Conservation (phyloP, 2,113 vertebrate species). For the Salvator merianae region DNA sequence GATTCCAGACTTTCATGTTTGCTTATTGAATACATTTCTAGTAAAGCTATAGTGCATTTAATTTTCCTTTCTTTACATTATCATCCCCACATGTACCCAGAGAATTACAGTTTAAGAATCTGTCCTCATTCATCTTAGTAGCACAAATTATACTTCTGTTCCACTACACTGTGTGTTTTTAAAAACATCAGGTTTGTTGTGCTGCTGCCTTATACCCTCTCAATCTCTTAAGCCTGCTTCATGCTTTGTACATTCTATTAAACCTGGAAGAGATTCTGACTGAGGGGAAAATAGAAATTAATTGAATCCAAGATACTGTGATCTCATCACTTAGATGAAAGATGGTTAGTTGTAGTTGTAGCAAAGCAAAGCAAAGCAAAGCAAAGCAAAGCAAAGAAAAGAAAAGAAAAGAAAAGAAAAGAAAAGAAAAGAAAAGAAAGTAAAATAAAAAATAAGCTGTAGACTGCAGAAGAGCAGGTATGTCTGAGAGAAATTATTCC, state of each 20-base stretch:
- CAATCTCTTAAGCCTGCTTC: conserved; percentile 34
- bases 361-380: conserved; percentile 26
- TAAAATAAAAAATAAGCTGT: no score
- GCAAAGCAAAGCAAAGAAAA: no score
- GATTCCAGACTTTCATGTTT: conserved; percentile 50
- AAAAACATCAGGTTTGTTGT: conserved; percentile 73
- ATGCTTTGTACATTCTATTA: conserved; percentile 51
- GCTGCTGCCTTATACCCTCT: conserved; percentile 67
- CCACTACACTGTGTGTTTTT: conserved; percentile 65
- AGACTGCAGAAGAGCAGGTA: conserved; percentile 49
- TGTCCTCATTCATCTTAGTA: conserved; percentile 72
- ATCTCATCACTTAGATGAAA: conserved; percentile 20
- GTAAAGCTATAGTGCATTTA: conserved; percentile 59
- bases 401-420: no score
- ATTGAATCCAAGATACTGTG: conserved; percentile 45
- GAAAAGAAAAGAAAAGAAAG: no score
- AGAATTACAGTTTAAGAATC: conserved; percentile 66
- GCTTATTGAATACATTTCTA: conserved; percentile 66
- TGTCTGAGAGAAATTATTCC: conserved; percentile 51
- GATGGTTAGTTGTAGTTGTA: conserved; percentile 9
- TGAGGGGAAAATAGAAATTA: conserved; percentile 57
- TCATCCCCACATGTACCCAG: conserved; percentile 68
- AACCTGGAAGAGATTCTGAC: conserved; percentile 35
- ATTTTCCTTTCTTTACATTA: conserved; percentile 72
- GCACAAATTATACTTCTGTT: conserved; percentile 72